These are phyloP conservation scores for Oreochromis tanganicae DNA, from an alignment of 2,113 vertebrate species.

Conservation along the genomic window DNA sequence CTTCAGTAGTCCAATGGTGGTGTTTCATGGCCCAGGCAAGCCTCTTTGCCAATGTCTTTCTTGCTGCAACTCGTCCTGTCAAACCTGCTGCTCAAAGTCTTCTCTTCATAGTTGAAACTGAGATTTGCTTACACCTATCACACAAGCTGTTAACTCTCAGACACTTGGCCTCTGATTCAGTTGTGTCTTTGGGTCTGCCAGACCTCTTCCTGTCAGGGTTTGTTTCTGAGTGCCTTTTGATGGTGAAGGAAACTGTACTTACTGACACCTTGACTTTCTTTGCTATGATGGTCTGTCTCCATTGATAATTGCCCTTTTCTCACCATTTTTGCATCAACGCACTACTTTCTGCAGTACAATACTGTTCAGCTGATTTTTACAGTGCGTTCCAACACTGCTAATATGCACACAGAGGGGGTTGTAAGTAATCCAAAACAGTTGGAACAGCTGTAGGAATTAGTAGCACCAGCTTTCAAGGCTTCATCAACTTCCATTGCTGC, in stretches of 20 bases:
- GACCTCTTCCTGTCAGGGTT: background rate
- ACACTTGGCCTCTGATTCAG: background rate
- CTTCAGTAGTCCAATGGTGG: no score
- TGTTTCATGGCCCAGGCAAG: no score
- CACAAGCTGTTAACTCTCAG: background rate
- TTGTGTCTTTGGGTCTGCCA: background rate
- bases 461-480: background rate
- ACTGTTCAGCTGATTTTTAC: background rate
- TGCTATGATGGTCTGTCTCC: background rate
- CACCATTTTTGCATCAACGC: background rate
- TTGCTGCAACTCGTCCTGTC: background rate
- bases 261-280: background rate
- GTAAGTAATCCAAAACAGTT: accelerated
- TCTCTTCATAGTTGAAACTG: background rate
- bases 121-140: background rate
- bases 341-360: background rate
- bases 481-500: background rate
- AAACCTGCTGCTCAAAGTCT: background rate
- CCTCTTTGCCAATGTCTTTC: no score
- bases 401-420: background rate
- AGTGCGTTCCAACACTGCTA: background rate
- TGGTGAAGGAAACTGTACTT: background rate
- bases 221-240: background rate
- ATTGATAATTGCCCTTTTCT: background rate
- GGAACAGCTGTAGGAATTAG: background rate